Percentiles rank a stretch among this genome's conserved stretches.
Conservation (phyloP, 1,140 invertebrate genomes). For the Chironomus tepperi region DNA sequence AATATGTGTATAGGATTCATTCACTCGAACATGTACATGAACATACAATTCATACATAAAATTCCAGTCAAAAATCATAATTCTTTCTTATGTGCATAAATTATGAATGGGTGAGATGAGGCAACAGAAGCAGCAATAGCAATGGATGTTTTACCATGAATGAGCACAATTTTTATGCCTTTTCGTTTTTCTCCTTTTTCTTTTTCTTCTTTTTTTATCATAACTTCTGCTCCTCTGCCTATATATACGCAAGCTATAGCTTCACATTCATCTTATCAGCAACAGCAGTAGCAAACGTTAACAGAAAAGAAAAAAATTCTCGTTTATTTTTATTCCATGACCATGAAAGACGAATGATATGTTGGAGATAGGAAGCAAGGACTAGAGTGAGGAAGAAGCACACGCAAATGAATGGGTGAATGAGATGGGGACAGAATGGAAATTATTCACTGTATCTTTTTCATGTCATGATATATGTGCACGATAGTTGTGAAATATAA, state of each 20-base stretch:
- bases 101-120: not conserved
- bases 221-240: too few species aligned
- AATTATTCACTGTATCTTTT: not conserved
- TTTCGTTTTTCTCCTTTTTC: too few species aligned
- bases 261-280: slow-evolving; percentile 10
- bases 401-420: too few species aligned
- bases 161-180: not conserved
- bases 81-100: slow-evolving; percentile 13
- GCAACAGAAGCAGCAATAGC: not conserved
- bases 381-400: too few species aligned
- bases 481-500: not conserved
- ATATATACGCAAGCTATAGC: not conserved
- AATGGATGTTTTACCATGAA: not conserved
- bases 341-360: too few species aligned
- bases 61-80: slow-evolving; percentile 13
- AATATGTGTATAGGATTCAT: not conserved
- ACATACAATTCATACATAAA: slow-evolving; percentile 6
- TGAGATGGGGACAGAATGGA: not conserved
- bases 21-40: not conserved
- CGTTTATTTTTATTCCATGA: too few species aligned
- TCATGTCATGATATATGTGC: not conserved
- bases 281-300: slow-evolving; percentile 1
- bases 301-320: not conserved
- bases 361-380: too few species aligned
- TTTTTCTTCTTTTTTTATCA: too few species aligned